phyloP scores from a whole-genome alignment of 35 echinoderm and acorn worm genomes.

The Stichopus chloronotus region DNA sequence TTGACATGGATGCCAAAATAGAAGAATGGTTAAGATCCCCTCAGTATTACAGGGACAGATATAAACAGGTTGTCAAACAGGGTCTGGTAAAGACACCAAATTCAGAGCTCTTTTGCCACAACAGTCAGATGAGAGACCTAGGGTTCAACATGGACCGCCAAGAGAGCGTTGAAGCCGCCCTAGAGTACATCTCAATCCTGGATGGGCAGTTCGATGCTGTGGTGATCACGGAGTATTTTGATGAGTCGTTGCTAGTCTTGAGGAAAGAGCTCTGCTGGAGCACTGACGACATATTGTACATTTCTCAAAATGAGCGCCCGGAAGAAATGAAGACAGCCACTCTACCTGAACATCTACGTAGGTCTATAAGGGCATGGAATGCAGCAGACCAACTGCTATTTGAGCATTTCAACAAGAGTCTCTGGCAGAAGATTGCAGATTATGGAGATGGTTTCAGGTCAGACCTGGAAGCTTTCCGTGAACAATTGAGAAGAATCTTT shows the following conservation, averaged over 20 bases:
- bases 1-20: constrained; percentile 31
- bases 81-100: background rate
- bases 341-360: background rate
- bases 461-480: constrained; percentile 73
- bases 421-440: constrained; percentile 79
- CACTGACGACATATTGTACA: constrained; percentile 73
- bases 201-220: constrained; percentile 59
- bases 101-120: constrained; percentile 8
- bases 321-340: background rate
- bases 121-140: constrained; percentile 57
- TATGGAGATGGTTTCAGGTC: constrained; percentile 75
- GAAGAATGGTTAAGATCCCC: constrained; percentile 52
- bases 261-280: constrained; percentile 66
- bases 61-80: background rate
- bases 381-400: constrained; percentile 71
- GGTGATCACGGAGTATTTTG: constrained; percentile 71
- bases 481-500: background rate
- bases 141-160: constrained; percentile 45
- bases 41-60: constrained; percentile 1
- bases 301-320: constrained; percentile 38
- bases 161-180: constrained; percentile 12
- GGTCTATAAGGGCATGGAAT: constrained; percentile 67
- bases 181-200: constrained; percentile 32
- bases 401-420: constrained; percentile 80
- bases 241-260: constrained; percentile 72